Conservation (phyloP, 2,113 vertebrate genomes). For the Microcebus lehilahytsara region DNA sequence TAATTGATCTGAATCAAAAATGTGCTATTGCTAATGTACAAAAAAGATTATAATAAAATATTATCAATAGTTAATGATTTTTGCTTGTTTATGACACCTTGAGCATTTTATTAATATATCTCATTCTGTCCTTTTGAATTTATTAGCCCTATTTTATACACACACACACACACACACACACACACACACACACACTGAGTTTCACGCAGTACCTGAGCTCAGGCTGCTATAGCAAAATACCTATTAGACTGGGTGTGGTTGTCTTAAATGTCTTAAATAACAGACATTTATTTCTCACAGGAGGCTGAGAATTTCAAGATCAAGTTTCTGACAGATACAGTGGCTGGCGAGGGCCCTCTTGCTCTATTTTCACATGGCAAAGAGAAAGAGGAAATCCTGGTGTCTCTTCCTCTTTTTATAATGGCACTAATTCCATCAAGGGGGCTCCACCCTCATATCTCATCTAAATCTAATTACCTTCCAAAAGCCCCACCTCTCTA, state of each 20-base stretch:
- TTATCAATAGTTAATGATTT: neutral
- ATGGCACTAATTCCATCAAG: neutral
- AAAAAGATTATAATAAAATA: neutral
- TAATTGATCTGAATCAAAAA: neutral
- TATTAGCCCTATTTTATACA: neutral
- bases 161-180: neutral
- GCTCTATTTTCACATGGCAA: neutral
- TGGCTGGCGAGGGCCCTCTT: neutral
- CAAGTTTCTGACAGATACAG: neutral
- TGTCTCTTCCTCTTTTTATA: neutral
- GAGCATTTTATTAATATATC: neutral
- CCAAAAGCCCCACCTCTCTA: neutral
- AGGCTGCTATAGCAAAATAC: neutral
- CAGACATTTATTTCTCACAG: neutral
- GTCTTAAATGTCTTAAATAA: neutral
- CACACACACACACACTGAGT: too few species aligned
- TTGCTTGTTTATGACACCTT: neutral
- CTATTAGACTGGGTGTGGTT: neutral
- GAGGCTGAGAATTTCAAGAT: neutral
- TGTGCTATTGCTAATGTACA: neutral
- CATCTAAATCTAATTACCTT: neutral
- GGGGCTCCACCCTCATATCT: neutral
- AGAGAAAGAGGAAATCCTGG: neutral
- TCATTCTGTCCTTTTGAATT: slow-evolving; percentile 1
- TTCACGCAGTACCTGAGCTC: neutral